Base-by-base conservation (phyloP, 2,888 invertebrate species). In the Stenodera caucasica region DNA sequence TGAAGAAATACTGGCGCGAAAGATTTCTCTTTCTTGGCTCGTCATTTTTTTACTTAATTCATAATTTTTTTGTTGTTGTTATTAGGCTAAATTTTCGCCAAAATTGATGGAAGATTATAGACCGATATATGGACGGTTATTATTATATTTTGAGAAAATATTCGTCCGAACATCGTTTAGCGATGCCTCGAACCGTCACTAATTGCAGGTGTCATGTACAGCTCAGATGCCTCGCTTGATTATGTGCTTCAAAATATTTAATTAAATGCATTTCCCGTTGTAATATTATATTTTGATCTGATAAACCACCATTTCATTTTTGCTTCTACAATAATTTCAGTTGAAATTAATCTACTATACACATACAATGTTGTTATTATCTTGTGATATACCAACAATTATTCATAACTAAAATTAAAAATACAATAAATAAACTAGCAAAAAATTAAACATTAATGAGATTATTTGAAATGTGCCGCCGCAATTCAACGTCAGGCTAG, bases 161-260 rank as follows among this genome's bases (percentile, higher is more conserved):
- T 23, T 61, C 32, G 60, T 35, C 55, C 61, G 66, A 52, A 57
- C 68, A 69, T 70, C 76, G 76, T 77, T 79, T 78, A 76, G 77
- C 71, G 67, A 67, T 64, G 72, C 76, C 66, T 57, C 74, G 75
- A 73, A 76, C 74, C 79, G 76, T 70, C 75, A 78, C 80, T 80
- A 80, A 80, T 80, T 79, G 78, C 79, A 78, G 80, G 79, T 80
- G 79, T 79, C 77, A 76, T 76, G 77, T 72, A 74, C 70, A 72
- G 73, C 72, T 74, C 70, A 75, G 77, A 76, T 75, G 75, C 72
- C 69, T 72, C 66, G 65, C 71, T 74, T 72, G 77, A 78, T 79
- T 78, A 75, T 75, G 70, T 69, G 71, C 70, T 71, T 71, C 72
- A 45, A 45, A 79, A 78, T 76, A 74, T 76, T 78, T 78, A 79